These are phyloP conservation scores for Caloenas nicobarica DNA, from an alignment of 2,113 vertebrate genomes.

Conservation along the genomic window DNA sequence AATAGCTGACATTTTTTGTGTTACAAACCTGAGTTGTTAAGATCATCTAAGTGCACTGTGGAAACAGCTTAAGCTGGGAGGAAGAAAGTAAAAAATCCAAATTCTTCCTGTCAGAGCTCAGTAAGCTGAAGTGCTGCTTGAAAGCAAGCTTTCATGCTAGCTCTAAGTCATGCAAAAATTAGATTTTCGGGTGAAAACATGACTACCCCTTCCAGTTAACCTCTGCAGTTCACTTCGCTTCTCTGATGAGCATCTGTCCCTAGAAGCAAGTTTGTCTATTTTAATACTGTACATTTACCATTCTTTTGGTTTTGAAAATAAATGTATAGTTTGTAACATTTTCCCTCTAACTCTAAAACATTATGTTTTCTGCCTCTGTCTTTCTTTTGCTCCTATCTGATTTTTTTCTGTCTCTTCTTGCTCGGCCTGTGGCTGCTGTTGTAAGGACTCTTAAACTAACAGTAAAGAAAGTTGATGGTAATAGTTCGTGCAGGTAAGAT, in stretches of 20 bases:
- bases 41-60: background rate
- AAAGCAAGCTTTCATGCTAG: background rate
- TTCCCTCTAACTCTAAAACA: conserved; percentile 44
- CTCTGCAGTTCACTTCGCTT: background rate
- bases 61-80: background rate
- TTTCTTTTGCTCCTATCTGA: conserved; percentile 67
- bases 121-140: background rate
- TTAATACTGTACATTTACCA: conserved; percentile 4
- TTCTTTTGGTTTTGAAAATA: conserved; percentile 36
- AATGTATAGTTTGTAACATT: conserved; percentile 18
- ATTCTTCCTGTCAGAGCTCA: background rate
- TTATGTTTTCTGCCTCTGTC: conserved; percentile 61
- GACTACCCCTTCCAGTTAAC: background rate
- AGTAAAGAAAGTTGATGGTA: conserved; percentile 89
- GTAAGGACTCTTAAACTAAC: conserved; percentile 88
- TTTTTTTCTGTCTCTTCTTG: conserved; percentile 78
- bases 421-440: conserved; percentile 73
- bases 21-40: background rate
- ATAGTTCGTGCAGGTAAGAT: conserved; percentile 88
- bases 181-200: background rate
- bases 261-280: background rate
- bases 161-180: background rate
- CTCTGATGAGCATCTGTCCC: background rate
- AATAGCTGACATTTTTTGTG: background rate
- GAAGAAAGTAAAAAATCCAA: background rate